These are phyloP conservation scores for Sycophaga agraensis DNA, from an alignment of 1,140 invertebrate genomes.

Conservation along the genomic window DNA sequence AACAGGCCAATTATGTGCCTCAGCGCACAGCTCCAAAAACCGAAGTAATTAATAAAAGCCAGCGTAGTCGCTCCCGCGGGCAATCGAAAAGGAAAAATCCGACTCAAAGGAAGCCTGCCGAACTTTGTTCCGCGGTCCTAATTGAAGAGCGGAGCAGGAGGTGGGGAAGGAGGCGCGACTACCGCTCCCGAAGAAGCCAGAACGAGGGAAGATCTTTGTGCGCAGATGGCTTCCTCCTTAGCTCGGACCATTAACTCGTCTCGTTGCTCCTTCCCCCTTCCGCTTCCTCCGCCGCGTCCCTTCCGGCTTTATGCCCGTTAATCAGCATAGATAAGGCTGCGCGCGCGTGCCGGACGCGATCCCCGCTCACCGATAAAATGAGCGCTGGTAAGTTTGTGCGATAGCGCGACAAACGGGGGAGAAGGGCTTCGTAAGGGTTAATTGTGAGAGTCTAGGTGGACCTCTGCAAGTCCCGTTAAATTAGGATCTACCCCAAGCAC, in stretches of 20 bases:
- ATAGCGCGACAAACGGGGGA: neutral
- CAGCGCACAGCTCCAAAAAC: no score
- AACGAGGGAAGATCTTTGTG: conserved; percentile 8
- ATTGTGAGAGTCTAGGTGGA: no score
- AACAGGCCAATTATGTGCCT: no score
- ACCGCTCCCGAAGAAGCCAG: neutral
- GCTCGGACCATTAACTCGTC: conserved; percentile 29
- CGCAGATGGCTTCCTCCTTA: conserved; percentile 27
- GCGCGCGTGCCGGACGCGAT: conserved; percentile 11
- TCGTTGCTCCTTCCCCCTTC: neutral
- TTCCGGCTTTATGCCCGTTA: conserved; percentile 26
- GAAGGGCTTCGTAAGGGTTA: no score
- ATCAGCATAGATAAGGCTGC: conserved; percentile 28
- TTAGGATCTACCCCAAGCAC: no score
- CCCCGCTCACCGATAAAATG: neutral
- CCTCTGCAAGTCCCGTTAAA: neutral
- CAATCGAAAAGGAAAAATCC: conserved; percentile 3
- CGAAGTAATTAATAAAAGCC: no score
- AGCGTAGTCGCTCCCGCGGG: no score
- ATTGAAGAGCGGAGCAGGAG: no score
- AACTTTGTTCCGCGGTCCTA: conserved; percentile 2
- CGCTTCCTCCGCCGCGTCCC: neutral
- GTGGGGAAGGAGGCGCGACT: no score
- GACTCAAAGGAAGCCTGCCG: conserved; percentile 6
- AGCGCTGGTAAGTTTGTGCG: neutral